Percentiles rank a stretch among this genome's conserved stretches.
Evolutionary conservation across 2,113 vertebrate species (phyloP).

Genomic region (Xyrauchen texanus): DNA sequence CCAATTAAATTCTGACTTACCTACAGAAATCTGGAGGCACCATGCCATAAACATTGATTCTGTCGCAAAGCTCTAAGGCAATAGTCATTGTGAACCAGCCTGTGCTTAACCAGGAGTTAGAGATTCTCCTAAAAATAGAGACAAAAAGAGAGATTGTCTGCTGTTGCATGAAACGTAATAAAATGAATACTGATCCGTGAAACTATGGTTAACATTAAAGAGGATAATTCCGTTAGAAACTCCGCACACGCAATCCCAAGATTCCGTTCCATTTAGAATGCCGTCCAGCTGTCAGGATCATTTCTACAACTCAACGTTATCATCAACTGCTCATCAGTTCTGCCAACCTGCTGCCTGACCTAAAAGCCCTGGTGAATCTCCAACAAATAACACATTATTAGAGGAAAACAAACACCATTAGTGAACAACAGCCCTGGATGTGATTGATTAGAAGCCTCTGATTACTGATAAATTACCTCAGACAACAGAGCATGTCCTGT

Average conservation of each 20-base stretch:
- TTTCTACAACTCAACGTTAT: slow-evolving; percentile 39
- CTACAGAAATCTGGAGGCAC: slow-evolving; percentile 98
- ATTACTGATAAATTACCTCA: slow-evolving; percentile 82
- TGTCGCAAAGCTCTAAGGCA: slow-evolving; percentile 94
- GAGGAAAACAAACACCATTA: slow-evolving; percentile 49
- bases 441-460: slow-evolving; percentile 77
- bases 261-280: slow-evolving; percentile 26
- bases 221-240: not conserved
- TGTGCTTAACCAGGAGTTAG: slow-evolving; percentile 98
- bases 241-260: not conserved
- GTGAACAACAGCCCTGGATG: slow-evolving; percentile 60
- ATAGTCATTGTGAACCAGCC: slow-evolving; percentile 99
- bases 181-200: not conserved
- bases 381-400: slow-evolving; percentile 53
- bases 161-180: not conserved
- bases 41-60: slow-evolving; percentile 97
- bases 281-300: slow-evolving; percentile 31
- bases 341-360: slow-evolving; percentile 44
- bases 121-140: slow-evolving; percentile 83
- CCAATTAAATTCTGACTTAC: slow-evolving; percentile 70
- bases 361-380: slow-evolving; percentile 42
- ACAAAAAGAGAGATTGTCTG: not conserved
- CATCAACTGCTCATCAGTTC: slow-evolving; percentile 50
- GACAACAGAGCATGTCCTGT: slow-evolving; percentile 69
- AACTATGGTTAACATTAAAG: not conserved